These are phyloP conservation scores for Argya squamiceps DNA, from an alignment of 2,797 vertebrate species.

Conservation along the genomic window DNA sequence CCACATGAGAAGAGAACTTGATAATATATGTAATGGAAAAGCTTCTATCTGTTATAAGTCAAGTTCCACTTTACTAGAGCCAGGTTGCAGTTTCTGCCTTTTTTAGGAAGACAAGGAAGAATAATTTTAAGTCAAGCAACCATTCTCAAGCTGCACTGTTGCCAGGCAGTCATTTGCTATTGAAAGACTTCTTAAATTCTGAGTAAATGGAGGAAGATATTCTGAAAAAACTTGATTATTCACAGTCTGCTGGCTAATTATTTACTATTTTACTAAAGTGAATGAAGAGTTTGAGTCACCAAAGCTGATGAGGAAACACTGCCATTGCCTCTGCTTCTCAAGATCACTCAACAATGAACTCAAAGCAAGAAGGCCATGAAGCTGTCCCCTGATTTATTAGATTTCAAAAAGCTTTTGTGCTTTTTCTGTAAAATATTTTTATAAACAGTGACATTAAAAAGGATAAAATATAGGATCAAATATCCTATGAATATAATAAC, in stretches of 20 bases:
- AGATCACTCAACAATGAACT: background rate
- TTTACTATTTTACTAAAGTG: background rate
- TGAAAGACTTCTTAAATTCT: background rate
- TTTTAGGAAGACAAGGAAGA: background rate
- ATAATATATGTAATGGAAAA: background rate
- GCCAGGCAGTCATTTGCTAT: background rate
- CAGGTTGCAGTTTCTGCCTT: background rate
- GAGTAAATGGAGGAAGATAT: background rate
- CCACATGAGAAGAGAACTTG: background rate
- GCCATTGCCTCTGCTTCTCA: background rate
- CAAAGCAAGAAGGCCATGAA: background rate
- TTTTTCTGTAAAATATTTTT: background rate
- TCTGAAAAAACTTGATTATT: background rate
- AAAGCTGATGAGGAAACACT: background rate
- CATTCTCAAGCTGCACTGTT: background rate
- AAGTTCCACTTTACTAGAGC: background rate
- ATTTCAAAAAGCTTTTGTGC: background rate
- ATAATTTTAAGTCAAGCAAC: background rate
- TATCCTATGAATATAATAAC: background rate
- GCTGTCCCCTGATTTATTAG: background rate
- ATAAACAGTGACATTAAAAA: background rate
- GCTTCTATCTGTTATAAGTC: background rate
- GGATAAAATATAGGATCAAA: background rate
- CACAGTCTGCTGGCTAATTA: background rate
- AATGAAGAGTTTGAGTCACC: background rate